Evolutionary conservation across 2,113 vertebrate species (phyloP).

Genomic region (Porphyrio hochstetteri): DNA sequence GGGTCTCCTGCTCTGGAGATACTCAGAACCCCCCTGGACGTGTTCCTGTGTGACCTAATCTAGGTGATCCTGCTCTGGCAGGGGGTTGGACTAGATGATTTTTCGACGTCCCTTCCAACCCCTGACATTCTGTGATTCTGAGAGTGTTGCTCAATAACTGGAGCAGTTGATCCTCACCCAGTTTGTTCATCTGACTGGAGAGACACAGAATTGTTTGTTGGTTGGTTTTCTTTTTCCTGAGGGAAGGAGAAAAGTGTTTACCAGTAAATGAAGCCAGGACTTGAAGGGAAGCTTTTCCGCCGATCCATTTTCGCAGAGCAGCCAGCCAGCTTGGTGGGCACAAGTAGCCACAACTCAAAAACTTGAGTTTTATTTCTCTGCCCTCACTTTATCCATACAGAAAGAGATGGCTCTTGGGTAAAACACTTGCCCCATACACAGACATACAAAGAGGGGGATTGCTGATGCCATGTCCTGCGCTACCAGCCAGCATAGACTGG

Average conservation of each 20-base stretch:
- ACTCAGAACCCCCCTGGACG: no score
- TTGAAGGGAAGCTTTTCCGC: background rate
- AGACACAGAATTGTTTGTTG: background rate
- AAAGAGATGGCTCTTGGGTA: background rate
- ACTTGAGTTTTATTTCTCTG: background rate
- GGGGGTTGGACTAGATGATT: no score
- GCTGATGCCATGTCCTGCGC: background rate
- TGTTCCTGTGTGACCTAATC: no score
- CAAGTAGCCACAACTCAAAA: background rate
- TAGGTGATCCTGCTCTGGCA: no score
- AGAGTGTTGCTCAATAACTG: background rate
- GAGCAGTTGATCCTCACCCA: background rate
- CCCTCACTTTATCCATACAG: background rate
- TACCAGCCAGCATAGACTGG: conserved; percentile 90
- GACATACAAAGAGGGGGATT: background rate
- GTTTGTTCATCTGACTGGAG: background rate
- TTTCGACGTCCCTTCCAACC: no score
- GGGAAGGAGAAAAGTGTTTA: background rate
- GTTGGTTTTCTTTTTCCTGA: no score
- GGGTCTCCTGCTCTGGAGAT: no score
- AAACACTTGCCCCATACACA: background rate
- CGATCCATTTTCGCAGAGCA: background rate
- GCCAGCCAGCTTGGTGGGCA: background rate
- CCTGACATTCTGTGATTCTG: no score
- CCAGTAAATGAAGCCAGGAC: background rate